Evolutionary conservation across 2,888 invertebrate species (phyloP), one percentile per base, ranked within the genome.

Genomic region (Saturnia pavonia): DNA sequence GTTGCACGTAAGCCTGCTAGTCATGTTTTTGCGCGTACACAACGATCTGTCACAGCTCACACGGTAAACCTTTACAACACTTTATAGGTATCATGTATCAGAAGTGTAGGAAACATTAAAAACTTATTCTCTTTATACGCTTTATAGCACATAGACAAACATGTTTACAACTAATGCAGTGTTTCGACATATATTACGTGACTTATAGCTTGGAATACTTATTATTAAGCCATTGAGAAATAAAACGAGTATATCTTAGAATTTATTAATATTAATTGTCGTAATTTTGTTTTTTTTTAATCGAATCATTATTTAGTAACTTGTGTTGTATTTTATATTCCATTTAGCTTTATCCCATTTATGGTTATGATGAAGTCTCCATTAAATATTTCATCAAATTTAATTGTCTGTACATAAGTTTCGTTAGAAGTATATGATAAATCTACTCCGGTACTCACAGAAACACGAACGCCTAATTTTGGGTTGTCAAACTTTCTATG

Each of bases 171-270:
- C 80, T 79, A 84, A 84, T 82, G 76, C 76, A 72, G 73, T 72
- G 77, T 83, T 82, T 83, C 79, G 76, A 81, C 83, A 84, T 75
- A 80, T 75, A 82, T 84, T 81, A 80, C 82, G 78, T 79, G 78
- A 76, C 77, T 76, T 67, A 25, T 69, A 71, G 71, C 73, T 74
- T 79, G 76, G 74, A 81, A 69, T 78, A 75, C 75, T 79, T 75
- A 79, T 78, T 74, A 80, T 78, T 70, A 67, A 67, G 69, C 48
- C 65, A 63, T 63, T 51, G 63, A 68, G 68, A 72, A 76, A 79
- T 75, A 72, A 75, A 74, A 78, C 74, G 45, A 60, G 57, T 60
- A 60, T 27, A 60, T 25, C 14, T 60, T 60, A 25, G 12, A 60
- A 60, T 60, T 11, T 27, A 60, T 60, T 60, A 25, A 25, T 60